Evolutionary conservation across 2,113 vertebrate genomes (phyloP).

Genomic region (Ptychochromis oligacanthus): DNA sequence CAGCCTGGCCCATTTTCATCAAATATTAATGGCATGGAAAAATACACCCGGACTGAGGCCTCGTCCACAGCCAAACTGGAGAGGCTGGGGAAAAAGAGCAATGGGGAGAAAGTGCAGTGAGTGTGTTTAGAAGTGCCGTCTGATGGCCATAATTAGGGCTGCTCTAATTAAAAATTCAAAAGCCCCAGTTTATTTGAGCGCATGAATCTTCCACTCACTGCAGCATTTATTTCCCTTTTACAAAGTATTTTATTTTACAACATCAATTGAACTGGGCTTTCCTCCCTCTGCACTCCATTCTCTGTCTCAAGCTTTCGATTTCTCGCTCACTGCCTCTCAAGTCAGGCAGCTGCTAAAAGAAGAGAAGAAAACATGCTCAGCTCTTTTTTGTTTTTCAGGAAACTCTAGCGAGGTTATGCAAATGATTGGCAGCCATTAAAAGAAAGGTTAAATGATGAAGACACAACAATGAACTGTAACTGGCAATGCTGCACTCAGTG

Average conservation of each 20-base stretch:
- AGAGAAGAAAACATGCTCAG: conserved; percentile 2
- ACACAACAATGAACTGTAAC: conserved; percentile 6
- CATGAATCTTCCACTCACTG: conserved; percentile 94
- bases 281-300: conserved; percentile 51
- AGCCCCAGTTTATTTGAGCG: conserved; percentile 99
- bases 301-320: conserved; percentile 40
- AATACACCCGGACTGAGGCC: conserved; percentile 95
- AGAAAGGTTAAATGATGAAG: conserved; percentile 8
- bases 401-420: conserved; percentile 24
- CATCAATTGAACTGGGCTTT: conserved; percentile 90
- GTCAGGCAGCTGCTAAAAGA: neutral
- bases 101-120: conserved; percentile 86
- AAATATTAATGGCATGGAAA: conserved; percentile 99
- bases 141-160: conserved; percentile 99
- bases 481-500: conserved; percentile 2
- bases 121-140: conserved; percentile 98
- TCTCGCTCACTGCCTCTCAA: conserved; percentile 33
- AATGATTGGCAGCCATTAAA: conserved; percentile 45
- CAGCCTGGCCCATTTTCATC: conserved; percentile 99
- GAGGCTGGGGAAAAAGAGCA: conserved; percentile 72
- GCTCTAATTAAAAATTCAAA: conserved; percentile 99
- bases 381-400: conserved; percentile 32
- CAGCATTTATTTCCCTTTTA: conserved; percentile 98
- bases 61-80: conserved; percentile 87
- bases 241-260: conserved; percentile 98